Evolutionary conservation across 1,140 invertebrate species (phyloP).

Genomic region (Gonioctena quinquepunctata): DNA sequence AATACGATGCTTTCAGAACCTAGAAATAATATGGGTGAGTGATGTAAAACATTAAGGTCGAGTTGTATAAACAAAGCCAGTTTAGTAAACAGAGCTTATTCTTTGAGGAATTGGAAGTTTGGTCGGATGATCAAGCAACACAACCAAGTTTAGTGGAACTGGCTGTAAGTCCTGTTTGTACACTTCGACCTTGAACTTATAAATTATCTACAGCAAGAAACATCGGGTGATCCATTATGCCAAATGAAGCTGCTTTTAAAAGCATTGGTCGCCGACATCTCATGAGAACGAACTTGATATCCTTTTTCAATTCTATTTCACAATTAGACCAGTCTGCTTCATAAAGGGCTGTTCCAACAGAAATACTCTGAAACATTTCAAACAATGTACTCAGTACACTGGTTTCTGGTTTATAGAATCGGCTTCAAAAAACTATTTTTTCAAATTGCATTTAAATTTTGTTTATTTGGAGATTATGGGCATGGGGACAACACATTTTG

Average conservation of each 20-base stretch:
- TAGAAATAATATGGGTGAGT: conserved; percentile 10
- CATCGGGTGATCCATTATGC: conserved; percentile 8
- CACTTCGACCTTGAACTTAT: not conserved
- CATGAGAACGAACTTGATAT: conserved; percentile 15
- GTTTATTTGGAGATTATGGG: too few species aligned
- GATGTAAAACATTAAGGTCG: too few species aligned
- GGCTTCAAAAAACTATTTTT: too few species aligned
- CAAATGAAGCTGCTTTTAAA: conserved; percentile 14
- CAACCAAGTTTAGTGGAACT: too few species aligned
- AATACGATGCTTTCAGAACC: conserved; percentile 14
- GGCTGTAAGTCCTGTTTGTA: not conserved
- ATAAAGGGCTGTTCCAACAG: conserved; percentile 5
- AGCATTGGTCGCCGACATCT: conserved; percentile 9
- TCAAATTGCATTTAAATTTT: too few species aligned
- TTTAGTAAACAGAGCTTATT: not conserved
- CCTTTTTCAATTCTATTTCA: conserved; percentile 12
- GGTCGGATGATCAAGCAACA: too few species aligned
- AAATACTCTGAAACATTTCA: conserved; percentile 8
- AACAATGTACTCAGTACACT: too few species aligned
- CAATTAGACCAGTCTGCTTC: conserved; percentile 15
- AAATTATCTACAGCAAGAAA: conserved; percentile 7
- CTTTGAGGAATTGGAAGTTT: not conserved
- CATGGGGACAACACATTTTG: too few species aligned
- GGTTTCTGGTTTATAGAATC: too few species aligned
- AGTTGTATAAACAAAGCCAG: not conserved